Evolutionary conservation across 2,888 invertebrate genomes (phyloP).

Genomic region (Hydraecia micacea): DNA sequence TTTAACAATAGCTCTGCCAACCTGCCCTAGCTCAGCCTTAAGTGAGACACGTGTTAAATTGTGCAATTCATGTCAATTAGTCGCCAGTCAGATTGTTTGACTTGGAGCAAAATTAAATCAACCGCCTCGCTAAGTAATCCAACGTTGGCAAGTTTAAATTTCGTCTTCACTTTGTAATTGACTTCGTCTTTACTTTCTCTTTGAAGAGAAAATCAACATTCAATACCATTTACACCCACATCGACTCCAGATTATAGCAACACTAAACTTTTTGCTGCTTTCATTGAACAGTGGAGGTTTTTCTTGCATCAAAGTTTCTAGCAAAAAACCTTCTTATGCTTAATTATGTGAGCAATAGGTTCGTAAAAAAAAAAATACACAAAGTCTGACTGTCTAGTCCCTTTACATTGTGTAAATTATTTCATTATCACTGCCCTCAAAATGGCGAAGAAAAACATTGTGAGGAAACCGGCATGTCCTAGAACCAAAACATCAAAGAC

Average conservation of each 20-base stretch:
- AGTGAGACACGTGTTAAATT: neutral
- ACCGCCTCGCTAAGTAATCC: slow-evolving; percentile 31
- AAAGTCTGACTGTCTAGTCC: too few relatives aligned
- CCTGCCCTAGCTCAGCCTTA: neutral
- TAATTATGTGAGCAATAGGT: neutral
- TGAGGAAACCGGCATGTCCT: neutral
- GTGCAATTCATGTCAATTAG: slow-evolving; percentile 36
- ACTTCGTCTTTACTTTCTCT: slow-evolving; percentile 48
- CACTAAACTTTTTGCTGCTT: neutral
- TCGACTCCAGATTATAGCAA: neutral
- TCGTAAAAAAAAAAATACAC: too few relatives aligned
- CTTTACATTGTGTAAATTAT: too few relatives aligned
- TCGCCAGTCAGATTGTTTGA: slow-evolving; percentile 41
- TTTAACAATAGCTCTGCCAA: neutral
- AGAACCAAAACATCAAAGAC: neutral
- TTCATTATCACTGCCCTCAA: neutral
- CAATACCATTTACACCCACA: slow-evolving; percentile 12
- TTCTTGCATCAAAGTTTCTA: neutral
- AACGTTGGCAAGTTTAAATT: slow-evolving; percentile 56
- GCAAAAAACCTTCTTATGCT: neutral
- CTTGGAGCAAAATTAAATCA: slow-evolving; percentile 47
- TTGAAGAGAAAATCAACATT: slow-evolving; percentile 29
- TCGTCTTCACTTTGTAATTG: slow-evolving; percentile 61
- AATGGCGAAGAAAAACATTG: neutral
- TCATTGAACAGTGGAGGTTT: neutral